phyloP scores from a whole-genome alignment of 1,140 invertebrate genomes.

The Belonocnema kinseyi region DNA sequence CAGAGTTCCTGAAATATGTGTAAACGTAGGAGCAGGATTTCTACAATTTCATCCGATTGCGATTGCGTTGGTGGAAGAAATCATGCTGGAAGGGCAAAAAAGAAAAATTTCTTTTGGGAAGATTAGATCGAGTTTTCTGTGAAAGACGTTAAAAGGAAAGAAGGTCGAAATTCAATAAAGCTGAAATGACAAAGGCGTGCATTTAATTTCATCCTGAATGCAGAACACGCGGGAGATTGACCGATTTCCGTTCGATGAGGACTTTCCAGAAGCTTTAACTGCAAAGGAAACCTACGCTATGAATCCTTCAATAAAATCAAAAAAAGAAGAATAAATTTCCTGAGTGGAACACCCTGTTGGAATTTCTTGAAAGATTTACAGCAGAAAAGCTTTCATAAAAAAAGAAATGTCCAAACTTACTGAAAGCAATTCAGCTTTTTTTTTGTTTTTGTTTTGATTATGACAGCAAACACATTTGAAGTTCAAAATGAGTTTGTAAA shows the following conservation, averaged over 20 bases:
- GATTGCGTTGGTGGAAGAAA: not conserved
- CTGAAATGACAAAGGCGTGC: constrained; percentile 5
- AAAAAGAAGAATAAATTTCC: not conserved
- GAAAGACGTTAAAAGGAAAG: not conserved
- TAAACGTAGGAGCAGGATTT: constrained; percentile 2
- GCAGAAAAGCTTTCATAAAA: too few species aligned
- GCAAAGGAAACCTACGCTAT: not conserved
- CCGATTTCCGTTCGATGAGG: not conserved
- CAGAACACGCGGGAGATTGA: not conserved
- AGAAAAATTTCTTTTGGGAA: constrained; percentile 3
- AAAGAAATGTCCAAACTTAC: too few species aligned
- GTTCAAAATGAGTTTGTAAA: too few species aligned
- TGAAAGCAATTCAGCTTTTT: too few species aligned
- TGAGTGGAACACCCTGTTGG: not conserved
- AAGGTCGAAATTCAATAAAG: constrained; percentile 16
- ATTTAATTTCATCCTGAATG: constrained; percentile 5
- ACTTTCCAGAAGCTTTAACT: not conserved
- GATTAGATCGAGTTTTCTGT: constrained; percentile 2
- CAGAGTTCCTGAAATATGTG: constrained; percentile 6
- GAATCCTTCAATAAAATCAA: not conserved
- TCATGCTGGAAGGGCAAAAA: not conserved
- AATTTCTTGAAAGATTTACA: not conserved
- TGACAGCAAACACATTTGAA: too few species aligned
- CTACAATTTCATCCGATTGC: not conserved
- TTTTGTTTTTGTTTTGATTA: too few species aligned